Conservation (phyloP, 2,113 vertebrate species). For the Serinus canaria region DNA sequence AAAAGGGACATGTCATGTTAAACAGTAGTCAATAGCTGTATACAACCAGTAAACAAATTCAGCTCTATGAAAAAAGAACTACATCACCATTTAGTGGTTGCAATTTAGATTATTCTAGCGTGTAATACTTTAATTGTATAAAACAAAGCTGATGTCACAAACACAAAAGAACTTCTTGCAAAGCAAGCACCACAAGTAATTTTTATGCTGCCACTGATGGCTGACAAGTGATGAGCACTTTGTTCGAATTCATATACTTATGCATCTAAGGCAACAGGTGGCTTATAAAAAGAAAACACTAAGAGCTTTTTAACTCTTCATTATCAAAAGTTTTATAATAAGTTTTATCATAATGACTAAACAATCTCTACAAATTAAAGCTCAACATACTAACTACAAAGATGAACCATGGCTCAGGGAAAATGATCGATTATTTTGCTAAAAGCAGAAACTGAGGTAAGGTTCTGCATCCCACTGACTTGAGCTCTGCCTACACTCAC, state of each 20-base stretch:
- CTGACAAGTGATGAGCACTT: conserved; percentile 88
- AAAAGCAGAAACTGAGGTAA: neutral
- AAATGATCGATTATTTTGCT: neutral
- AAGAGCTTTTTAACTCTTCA: conserved; percentile 70
- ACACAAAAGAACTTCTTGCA: conserved; percentile 86
- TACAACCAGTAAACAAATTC: conserved; percentile 91
- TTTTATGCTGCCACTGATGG: conserved; percentile 81
- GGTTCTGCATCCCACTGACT: neutral
- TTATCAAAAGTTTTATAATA: conserved; percentile 58
- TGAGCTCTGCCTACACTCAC: neutral
- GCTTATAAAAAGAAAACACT: conserved; percentile 77
- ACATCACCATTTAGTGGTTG: conserved; percentile 84
- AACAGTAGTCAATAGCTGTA: conserved; percentile 84
- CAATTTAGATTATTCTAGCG: conserved; percentile 95
- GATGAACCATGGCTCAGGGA: neutral
- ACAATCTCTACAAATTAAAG: conserved; percentile 44
- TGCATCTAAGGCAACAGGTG: conserved; percentile 77
- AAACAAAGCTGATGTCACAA: conserved; percentile 94
- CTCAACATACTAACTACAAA: conserved; percentile 10
- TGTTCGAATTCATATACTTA: conserved; percentile 78
- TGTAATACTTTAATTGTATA: conserved; percentile 96
- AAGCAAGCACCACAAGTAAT: conserved; percentile 86
- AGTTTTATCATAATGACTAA: conserved; percentile 47
- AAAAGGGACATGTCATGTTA: conserved; percentile 82
- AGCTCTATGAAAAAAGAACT: conserved; percentile 80